Conservation (phyloP, 2,888 invertebrate genomes). For the Helleia helle region DNA sequence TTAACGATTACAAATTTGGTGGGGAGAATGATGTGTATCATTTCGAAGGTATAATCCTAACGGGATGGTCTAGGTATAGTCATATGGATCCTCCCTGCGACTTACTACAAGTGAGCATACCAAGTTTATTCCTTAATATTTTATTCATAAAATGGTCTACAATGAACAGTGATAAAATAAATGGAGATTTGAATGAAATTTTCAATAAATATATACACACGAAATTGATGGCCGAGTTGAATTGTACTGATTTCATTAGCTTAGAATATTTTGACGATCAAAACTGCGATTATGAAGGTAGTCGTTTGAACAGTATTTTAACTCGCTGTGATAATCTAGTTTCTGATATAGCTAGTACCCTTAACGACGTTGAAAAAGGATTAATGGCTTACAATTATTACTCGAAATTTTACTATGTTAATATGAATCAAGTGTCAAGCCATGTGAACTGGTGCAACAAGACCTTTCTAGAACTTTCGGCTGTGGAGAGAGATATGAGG, state of each 20-base stretch:
- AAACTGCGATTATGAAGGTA: constrained; percentile 32
- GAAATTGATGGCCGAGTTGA: constrained; percentile 24
- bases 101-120: constrained; percentile 75
- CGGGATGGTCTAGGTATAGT: constrained; percentile 82
- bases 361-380: constrained; percentile 19
- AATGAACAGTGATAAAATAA: constrained; percentile 15
- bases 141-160: constrained; percentile 50
- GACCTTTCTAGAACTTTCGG: constrained; percentile 20
- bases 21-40: constrained; percentile 28
- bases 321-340: constrained; percentile 18
- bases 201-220: constrained; percentile 24
- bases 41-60: constrained; percentile 79
- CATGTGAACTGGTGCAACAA: constrained; percentile 21
- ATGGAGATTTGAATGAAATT: constrained; percentile 21
- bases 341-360: constrained; percentile 15
- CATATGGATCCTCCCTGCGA: constrained; percentile 79
- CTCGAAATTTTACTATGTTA: constrained; percentile 24
- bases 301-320: constrained; percentile 23
- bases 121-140: constrained; percentile 76
- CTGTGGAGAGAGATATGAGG: constrained; percentile 22
- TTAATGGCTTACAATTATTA: constrained; percentile 29
- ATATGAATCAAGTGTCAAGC: constrained; percentile 21
- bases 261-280: constrained; percentile 21
- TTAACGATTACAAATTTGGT: constrained; percentile 60
- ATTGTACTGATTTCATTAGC: constrained; percentile 22